Percentiles rank a stretch among this genome's conserved stretches.
phyloP scores from a whole-genome alignment of 2,888 invertebrate species.

The Drosophila multiciliata region DNA sequence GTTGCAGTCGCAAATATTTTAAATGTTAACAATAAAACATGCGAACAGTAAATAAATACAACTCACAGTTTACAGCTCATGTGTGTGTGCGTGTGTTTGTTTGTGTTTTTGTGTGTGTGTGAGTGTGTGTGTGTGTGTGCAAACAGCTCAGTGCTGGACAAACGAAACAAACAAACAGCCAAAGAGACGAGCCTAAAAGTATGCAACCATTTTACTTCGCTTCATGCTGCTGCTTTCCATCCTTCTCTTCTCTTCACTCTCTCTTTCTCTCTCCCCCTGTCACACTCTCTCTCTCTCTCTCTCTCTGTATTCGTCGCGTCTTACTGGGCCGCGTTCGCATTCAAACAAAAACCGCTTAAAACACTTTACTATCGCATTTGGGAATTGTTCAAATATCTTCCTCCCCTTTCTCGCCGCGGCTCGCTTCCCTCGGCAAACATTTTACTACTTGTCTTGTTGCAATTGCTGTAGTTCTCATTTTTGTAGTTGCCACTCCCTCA shows the following conservation, averaged over 20 bases:
- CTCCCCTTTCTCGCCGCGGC: constrained; percentile 14
- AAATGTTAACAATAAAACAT: constrained; percentile 81
- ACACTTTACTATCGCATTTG: constrained; percentile 81
- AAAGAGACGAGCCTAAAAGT: constrained; percentile 67
- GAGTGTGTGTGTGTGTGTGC: constrained; percentile 39
- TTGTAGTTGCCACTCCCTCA: constrained; percentile 24
- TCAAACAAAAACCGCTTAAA: constrained; percentile 80
- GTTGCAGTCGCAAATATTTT: constrained; percentile 78
- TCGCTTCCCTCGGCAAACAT: background rate
- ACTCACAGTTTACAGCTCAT: constrained; percentile 8
- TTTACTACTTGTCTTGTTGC: constrained; percentile 10
- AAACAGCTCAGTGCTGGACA: constrained; percentile 50
- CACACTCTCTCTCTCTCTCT: background rate
- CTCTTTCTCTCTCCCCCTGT: background rate
- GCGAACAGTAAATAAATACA: constrained; percentile 72
- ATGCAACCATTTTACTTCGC: constrained; percentile 62
- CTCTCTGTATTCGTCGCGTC: background rate
- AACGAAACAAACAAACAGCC: constrained; percentile 43
- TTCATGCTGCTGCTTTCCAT: constrained; percentile 20
- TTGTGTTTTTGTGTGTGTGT: constrained; percentile 16
- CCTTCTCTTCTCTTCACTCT: background rate
- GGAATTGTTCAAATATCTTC: constrained; percentile 80
- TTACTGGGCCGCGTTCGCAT: constrained; percentile 49
- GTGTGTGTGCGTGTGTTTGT: constrained; percentile 1
- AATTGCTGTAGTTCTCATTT: constrained; percentile 49